Conservation (phyloP, 2,888 invertebrate species). For the Ariolimax columbianus region DNA sequence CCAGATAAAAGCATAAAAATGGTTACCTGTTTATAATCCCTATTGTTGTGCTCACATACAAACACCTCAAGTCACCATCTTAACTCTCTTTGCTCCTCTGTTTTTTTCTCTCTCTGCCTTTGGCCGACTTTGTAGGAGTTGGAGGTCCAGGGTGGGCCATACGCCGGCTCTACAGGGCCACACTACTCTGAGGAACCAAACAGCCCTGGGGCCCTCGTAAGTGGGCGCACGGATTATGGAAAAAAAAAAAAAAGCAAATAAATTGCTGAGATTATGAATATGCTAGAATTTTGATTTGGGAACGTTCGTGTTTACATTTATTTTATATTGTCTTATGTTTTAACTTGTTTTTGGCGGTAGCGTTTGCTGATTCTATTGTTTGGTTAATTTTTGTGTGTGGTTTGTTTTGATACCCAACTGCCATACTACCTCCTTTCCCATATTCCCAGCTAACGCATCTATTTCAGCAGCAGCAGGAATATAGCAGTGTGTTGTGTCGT, state of each 20-base stretch:
- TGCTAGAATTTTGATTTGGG: slow-evolving; percentile 42
- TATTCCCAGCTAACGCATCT: slow-evolving; percentile 8
- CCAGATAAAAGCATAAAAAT: background rate
- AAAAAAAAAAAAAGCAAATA: background rate
- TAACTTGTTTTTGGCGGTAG: slow-evolving; percentile 40
- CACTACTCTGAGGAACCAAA: slow-evolving; percentile 52
- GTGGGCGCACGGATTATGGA: slow-evolving; percentile 48
- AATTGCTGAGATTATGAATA: slow-evolving; percentile 30
- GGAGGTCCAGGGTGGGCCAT: slow-evolving; percentile 44
- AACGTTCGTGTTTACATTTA: slow-evolving; percentile 44
- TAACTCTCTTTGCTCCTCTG: slow-evolving; percentile 37
- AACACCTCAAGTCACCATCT: slow-evolving; percentile 24
- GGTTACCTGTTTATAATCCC: slow-evolving; percentile 8
- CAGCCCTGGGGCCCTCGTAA: slow-evolving; percentile 54
- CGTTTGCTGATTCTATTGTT: slow-evolving; percentile 30
- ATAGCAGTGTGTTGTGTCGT: slow-evolving; percentile 14
- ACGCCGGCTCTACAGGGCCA: slow-evolving; percentile 46
- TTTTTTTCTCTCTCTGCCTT: slow-evolving; percentile 40
- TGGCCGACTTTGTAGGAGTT: slow-evolving; percentile 46
- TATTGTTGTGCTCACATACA: slow-evolving; percentile 31
- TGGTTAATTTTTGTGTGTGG: slow-evolving; percentile 16
- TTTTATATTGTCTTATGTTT: slow-evolving; percentile 46
- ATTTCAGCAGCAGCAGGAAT: background rate
- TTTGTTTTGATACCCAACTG: slow-evolving; percentile 39
- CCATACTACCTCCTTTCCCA: slow-evolving; percentile 11